A percentile compares a stretch with the other conserved stretches of the same genome.
Evolutionary conservation across 1,140 invertebrate genomes (phyloP).

Genomic region (Bombus breviceps): DNA sequence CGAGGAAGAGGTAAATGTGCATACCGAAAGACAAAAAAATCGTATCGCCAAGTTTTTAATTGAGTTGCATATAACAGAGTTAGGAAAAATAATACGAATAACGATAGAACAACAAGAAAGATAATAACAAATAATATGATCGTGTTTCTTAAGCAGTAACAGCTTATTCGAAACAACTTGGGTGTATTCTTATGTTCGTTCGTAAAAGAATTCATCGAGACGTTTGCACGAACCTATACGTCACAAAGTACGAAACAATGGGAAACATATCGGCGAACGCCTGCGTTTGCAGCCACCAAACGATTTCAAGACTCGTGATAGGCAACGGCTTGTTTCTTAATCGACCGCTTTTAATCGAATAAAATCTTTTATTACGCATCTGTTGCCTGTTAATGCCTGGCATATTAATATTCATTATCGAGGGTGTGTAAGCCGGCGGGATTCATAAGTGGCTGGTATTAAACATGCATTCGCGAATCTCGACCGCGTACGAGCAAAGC

Average conservation of each 20-base stretch:
- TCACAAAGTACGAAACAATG: no score
- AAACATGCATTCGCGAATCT: constrained; percentile 18
- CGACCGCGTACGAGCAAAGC: neutral
- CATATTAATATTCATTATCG: constrained; percentile 56
- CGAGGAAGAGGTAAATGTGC: no score
- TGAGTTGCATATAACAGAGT: no score
- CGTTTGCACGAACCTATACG: no score
- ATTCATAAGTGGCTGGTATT: constrained; percentile 19
- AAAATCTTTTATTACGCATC: constrained; percentile 10
- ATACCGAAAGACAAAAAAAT: no score
- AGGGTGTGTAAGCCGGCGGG: constrained; percentile 27
- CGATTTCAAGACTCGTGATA: neutral
- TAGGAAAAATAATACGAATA: no score
- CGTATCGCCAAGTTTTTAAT: no score
- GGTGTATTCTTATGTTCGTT: neutral
- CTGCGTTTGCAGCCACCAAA: no score
- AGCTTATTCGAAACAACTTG: neutral
- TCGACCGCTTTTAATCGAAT: constrained; percentile 8
- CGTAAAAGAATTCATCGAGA: neutral
- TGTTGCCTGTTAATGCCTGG: neutral
- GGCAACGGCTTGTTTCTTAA: neutral
- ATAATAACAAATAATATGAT: no score
- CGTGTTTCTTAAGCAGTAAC: neutral
- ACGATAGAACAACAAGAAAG: no score
- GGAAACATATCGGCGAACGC: neutral